Conservation (phyloP, 1,140 invertebrate genomes). For the Drosophila willistoni region DNA sequence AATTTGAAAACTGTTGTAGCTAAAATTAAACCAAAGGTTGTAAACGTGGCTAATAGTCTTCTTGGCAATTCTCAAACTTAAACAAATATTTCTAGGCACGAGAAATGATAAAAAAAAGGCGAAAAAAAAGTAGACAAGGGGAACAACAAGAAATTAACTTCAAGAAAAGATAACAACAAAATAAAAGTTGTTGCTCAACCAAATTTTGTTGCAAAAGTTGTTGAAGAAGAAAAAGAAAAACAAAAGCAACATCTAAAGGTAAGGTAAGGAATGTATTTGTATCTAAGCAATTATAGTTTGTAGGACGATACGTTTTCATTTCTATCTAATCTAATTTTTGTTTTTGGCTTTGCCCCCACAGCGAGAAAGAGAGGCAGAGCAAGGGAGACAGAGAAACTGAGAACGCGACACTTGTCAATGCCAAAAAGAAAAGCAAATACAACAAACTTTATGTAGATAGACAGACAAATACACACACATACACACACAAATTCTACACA, state of each 20-base stretch:
- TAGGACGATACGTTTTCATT: conserved; percentile 14
- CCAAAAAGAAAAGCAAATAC: conserved; percentile 61
- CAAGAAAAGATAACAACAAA: conserved; percentile 8
- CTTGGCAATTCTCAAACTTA: background rate
- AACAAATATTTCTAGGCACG: conserved; percentile 3
- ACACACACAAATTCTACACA: background rate
- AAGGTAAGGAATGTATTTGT: conserved; percentile 19
- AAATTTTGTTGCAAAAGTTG: conserved; percentile 24
- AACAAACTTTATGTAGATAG: conserved; percentile 47
- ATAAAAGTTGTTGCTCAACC: conserved; percentile 16
- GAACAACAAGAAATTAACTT: conserved; percentile 6
- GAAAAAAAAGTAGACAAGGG: background rate
- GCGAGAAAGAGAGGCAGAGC: background rate
- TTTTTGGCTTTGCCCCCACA: conserved; percentile 45
- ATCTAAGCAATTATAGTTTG: conserved; percentile 24
- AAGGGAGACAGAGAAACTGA: conserved; percentile 20
- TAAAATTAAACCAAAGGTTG: background rate
- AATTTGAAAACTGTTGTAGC: background rate
- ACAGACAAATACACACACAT: conserved; percentile 19
- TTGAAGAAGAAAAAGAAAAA: conserved; percentile 25
- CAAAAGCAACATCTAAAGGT: conserved; percentile 4
- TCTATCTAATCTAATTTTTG: conserved; percentile 66
- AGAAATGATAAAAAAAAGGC: background rate
- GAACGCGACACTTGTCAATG: conserved; percentile 44
- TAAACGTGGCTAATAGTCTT: background rate